Evolutionary conservation across 2,797 vertebrate genomes (phyloP), one percentile per base, ranked within the genome.

Genomic region (Peromyscus attwateri): DNA sequence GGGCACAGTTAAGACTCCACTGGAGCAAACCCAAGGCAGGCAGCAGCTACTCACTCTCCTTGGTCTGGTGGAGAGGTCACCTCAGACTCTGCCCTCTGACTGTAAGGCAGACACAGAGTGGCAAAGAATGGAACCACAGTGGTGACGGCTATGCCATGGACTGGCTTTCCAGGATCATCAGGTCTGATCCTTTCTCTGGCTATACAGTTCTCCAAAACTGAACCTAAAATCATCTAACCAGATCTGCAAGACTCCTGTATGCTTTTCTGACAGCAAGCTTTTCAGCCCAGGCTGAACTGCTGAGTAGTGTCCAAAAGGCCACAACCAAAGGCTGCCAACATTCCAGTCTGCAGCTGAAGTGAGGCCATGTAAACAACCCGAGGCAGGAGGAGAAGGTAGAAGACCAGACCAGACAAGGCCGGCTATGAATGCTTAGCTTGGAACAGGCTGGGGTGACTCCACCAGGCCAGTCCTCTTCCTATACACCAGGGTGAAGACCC

Each of bases 71-170:
- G 23, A 82, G 40, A 66, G 13, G 37, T 17, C 17, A 19, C 52
- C 60, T 19, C 10, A 37, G 55, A 23, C 79, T 60, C 3, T 23
- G 34, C 4, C 14, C 21, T 76, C 46, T 25, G 4, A 80, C 64
- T 94, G 55, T 21, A 16, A 52, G n/a, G 57, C 71, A 49, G 71
- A 75, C 55, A n/a, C 43, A 3, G 27, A 43, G 4, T 17, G 0
- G 27, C 62, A 17, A 43, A 68, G 23, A 81, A 75, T 0, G 13
- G 73, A 13, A 14, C 0, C 81, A 70, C 31, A 12, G 71, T 34
- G 6, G 25, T 29, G 1, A 23, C 0, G 17, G 55, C 25, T 2
- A 6, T n/a, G 11, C 46, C 0, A 0, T 13, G 25, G 10, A 21
- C 0, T 0, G 40, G 3, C 52, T 25, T 21, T 19, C 49, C 62